Base-by-base conservation (phyloP, 2,888 invertebrate species). In the Caenorhabditis becei region DNA sequence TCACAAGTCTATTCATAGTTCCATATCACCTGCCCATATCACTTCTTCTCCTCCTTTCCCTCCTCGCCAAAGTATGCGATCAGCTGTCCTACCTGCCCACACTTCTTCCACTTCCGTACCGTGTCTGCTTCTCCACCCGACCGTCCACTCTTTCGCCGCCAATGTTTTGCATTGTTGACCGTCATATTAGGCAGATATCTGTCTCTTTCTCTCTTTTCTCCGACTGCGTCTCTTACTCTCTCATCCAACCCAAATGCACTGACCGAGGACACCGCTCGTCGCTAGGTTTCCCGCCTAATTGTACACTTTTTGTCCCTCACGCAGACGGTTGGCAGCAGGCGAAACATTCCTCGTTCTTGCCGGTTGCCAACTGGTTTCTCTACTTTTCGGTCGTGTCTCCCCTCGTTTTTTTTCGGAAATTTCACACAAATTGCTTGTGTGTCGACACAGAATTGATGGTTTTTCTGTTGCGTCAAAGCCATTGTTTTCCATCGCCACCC, bases 131-230 rank as follows among this genome's bases (percentile, higher is more conserved):
- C 66, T 51, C 37, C 20, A 51, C 11, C 18, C 11, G 20, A 28
- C 61, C 26, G n/a, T 54, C 14, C 47, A 32, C 67, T 58, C 35
- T 77, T 56, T 69, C 54, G 37, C 66, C 51, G 7, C 70, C 32
- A 62, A 32, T 71, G 71, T 69, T 75, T 67, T 75, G 32, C 54
- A 44, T n/a, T 26, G 49, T 56, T 54, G 32, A 54, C 47, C 71
- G 24, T 47, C 47, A 77, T 69, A 67, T 69, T 69, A 77, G 67
- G 67, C 69, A 63, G 67, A 77, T 77, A 23, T 74, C 35, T n/a
- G 23, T 56, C 53, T 53, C 20, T 49, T 47, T 65, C 14, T 32
- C 44, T 16, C 58, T 53, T 56, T 18, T 63, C 44, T n/a, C 37
- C 51, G 26, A 37, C 72, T 63, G 56, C 1, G 26, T 47, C 35